phyloP scores from a whole-genome alignment of 2,797 vertebrate genomes.

The Saxicola maurus region DNA sequence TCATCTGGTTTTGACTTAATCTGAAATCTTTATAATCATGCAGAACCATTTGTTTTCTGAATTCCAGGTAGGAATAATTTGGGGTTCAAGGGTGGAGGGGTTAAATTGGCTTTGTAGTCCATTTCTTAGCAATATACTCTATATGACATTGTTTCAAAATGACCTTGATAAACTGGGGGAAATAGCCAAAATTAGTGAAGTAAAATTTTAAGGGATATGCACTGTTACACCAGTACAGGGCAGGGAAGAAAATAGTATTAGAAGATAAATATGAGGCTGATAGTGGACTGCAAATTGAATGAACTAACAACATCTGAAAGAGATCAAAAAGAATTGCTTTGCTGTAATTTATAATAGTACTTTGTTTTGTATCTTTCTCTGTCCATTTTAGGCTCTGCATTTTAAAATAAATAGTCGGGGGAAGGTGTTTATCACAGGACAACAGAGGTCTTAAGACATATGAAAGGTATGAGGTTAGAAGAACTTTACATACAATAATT shows the following conservation, averaged over 20 bases:
- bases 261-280: background rate
- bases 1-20: background rate
- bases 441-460: background rate
- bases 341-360: background rate
- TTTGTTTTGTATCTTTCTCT: background rate
- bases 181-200: background rate
- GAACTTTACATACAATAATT: background rate
- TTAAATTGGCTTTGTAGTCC: background rate
- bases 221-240: background rate
- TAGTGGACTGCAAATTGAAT: background rate
- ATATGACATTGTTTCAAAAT: background rate
- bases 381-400: background rate
- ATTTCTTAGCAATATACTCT: background rate
- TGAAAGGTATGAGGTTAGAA: background rate
- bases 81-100: rapidly evolving
- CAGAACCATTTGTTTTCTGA: background rate
- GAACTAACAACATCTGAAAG: background rate
- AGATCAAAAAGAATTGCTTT: background rate
- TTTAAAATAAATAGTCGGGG: background rate
- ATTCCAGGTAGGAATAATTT: background rate
- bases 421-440: background rate
- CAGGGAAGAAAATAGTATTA: background rate
- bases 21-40: background rate
- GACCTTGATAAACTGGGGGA: background rate
- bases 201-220: background rate